A percentile compares a stretch with the other conserved stretches of the same genome.
These are phyloP conservation scores for Pogonophryne albipinna DNA, from an alignment of 2,797 vertebrate genomes.

Conservation along the genomic window DNA sequence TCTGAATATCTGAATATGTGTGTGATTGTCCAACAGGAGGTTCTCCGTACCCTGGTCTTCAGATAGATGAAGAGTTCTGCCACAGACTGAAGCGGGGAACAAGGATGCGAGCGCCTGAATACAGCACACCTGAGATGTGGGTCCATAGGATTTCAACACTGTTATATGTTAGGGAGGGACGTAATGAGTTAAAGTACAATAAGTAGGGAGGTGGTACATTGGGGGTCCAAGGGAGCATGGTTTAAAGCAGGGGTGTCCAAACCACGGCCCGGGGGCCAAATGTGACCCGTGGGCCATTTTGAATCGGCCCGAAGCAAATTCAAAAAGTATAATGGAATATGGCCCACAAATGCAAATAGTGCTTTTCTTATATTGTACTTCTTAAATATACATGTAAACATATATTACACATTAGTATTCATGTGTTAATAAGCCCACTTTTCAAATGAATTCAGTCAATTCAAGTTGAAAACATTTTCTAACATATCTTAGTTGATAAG, in stretches of 20 bases:
- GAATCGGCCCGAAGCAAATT: too few relatives aligned
- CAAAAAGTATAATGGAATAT: too few relatives aligned
- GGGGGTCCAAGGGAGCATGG: not conserved
- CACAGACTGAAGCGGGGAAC: constrained; percentile 93
- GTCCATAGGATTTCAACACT: constrained; percentile 23
- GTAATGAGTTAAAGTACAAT: not conserved
- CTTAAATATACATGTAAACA: too few relatives aligned
- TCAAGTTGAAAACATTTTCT: too few relatives aligned
- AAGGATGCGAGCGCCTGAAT: constrained; percentile 93
- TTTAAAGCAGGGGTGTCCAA: not conserved
- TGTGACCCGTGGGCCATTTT: too few relatives aligned
- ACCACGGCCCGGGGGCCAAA: too few relatives aligned
- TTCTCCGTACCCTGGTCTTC: constrained; percentile 93
- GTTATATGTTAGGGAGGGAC: not conserved
- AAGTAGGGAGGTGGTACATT: not conserved
- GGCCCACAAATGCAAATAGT: too few relatives aligned
- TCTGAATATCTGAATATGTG: not conserved
- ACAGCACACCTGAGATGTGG: constrained; percentile 93
- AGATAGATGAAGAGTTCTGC: constrained; percentile 96
- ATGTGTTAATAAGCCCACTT: too few relatives aligned
- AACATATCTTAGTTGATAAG: too few relatives aligned
- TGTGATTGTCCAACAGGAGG: constrained; percentile 83
- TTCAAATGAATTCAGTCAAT: too few relatives aligned
- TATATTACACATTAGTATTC: too few relatives aligned
- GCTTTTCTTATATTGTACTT: too few relatives aligned